These are phyloP conservation scores for Calosoma granatense DNA, from an alignment of 1,140 invertebrate species.

Conservation along the genomic window DNA sequence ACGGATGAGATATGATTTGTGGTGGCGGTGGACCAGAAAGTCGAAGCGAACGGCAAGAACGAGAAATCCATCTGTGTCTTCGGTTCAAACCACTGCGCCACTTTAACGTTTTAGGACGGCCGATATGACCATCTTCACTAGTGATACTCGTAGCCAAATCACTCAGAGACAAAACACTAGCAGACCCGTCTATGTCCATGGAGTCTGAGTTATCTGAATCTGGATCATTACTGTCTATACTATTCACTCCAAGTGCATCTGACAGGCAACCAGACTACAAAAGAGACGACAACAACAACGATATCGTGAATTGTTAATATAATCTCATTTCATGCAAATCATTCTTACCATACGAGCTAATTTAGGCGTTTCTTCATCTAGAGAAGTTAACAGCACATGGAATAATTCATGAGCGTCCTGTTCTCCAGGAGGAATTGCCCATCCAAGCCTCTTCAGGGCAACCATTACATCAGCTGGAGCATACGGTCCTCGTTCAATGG, in stretches of 20 bases:
- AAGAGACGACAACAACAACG: too few species aligned
- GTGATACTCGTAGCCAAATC: constrained; percentile 18
- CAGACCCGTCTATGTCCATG: background rate
- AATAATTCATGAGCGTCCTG: constrained; percentile 90
- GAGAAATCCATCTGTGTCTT: constrained; percentile 33
- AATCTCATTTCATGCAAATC: background rate
- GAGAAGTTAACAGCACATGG: constrained; percentile 72
- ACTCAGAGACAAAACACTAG: constrained; percentile 32
- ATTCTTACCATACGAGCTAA: constrained; percentile 43
- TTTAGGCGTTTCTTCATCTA: constrained; percentile 69
- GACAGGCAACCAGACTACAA: constrained; percentile 55
- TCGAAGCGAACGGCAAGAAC: constrained; percentile 36
- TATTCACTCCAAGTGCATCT: constrained; percentile 48
- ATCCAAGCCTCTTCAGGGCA: constrained; percentile 60
- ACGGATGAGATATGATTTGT: constrained; percentile 45
- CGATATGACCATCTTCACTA: background rate
- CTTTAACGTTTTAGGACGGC: constrained; percentile 26
- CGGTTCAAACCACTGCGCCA: constrained; percentile 25
- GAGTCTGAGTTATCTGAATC: background rate
- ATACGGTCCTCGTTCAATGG: constrained; percentile 36
- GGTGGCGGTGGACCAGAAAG: constrained; percentile 37
- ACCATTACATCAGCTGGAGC: constrained; percentile 67
- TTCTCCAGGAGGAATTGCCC: constrained; percentile 80
- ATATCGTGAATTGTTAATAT: background rate
- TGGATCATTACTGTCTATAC: constrained; percentile 16